phyloP scores from a whole-genome alignment of 2,113 vertebrate species.

The Ceuthmochares aereus region DNA sequence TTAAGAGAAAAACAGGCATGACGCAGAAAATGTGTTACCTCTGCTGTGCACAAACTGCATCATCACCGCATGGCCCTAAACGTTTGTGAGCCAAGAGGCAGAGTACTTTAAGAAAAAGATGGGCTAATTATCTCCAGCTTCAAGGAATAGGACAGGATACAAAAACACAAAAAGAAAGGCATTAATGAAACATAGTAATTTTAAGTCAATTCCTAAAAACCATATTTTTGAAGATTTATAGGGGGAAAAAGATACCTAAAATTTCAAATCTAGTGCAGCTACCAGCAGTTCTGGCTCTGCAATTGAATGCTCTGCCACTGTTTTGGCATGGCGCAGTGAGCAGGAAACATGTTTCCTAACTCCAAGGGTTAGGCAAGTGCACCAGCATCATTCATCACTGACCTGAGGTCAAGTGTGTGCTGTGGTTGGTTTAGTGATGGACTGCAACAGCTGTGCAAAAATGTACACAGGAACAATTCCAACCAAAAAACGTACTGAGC shows the following conservation, averaged over 20 bases:
- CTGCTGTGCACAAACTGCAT: neutral
- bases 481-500: neutral
- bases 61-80: neutral
- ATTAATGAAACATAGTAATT: neutral
- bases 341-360: neutral
- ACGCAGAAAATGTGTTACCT: neutral
- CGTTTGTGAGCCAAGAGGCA: neutral
- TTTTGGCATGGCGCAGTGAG: neutral
- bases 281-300: neutral
- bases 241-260: neutral
- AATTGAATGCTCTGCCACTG: neutral
- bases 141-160: neutral
- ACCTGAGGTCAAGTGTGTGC: rapidly evolving
- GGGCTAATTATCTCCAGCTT: neutral
- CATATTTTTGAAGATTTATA: neutral
- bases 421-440: rapidly evolving
- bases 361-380: neutral
- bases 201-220: neutral
- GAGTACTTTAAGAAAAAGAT: neutral
- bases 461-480: neutral
- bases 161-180: neutral
- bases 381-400: neutral
- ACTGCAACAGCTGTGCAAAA: neutral
- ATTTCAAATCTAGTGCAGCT: neutral
- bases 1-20: neutral